Base-by-base conservation (phyloP, 2,797 vertebrate species). In the Epinephelus coioides region DNA sequence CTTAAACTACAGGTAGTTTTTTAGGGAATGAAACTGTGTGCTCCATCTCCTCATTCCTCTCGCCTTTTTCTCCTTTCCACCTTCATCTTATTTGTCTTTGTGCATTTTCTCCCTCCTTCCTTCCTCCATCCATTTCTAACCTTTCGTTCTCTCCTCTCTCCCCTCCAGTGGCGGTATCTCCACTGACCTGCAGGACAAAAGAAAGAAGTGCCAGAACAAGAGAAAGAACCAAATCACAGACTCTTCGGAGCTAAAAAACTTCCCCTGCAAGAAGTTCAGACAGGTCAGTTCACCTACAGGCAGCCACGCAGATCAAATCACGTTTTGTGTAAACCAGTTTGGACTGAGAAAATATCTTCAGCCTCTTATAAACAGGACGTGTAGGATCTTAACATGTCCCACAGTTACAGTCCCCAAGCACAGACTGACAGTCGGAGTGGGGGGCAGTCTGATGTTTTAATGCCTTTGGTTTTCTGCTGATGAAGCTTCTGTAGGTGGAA, bases 231-330 rank as follows among this genome's bases (percentile, higher is more conserved):
- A 75, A 0, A 73, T 73, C 1, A 94, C 92, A 0, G 93, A 96
- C 27, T 86, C 93, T 0, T 78, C 93, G 0, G 88, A 92, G 67
- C 90, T 97, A 0, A 97, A 97, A 76, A 85, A 76, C 4, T 93
- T 96, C 62, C 94, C 95, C 70, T 97, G 97, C 93, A 98, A 98
- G 86, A 96, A 78, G 76, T 97, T 97, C 91, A 96, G 83, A 82
- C 91, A 97, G 96, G 97, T 97, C 4, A 55, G 82, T 79, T 66
- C 59, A 51, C 5, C 30, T 8, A 0, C 47, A 47, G 50, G 25
- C 57, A 55, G 27, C 61, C 11, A 12, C 5, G 21, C 43, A 46
- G 34, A 27, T 46, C 50, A n/a, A 2, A 13, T 38, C 56, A 44
- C 21, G 6, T 19, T 68, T 8, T 44, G 14, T 46, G 30, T 10